Evolutionary conservation across 2,797 vertebrate species (phyloP).

Genomic region (Phoebastria nigripes): DNA sequence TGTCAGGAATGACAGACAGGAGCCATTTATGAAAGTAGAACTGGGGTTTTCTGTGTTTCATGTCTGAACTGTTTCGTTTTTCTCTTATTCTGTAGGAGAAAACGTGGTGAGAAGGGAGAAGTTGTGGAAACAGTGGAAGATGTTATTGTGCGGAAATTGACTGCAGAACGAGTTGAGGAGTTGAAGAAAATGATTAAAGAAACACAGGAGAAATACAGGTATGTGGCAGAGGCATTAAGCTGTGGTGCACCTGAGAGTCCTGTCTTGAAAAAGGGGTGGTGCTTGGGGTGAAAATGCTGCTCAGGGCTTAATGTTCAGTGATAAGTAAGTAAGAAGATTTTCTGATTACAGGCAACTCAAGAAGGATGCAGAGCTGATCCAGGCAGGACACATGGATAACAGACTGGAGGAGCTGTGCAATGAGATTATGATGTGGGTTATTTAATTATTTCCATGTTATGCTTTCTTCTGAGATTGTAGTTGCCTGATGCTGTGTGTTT

Average conservation of each 20-base stretch:
- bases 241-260: background rate
- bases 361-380: conserved; percentile 91
- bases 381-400: conserved; percentile 89
- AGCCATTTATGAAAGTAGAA: background rate
- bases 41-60: background rate
- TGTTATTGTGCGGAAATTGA: conserved; percentile 92
- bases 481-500: background rate
- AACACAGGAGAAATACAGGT: conserved; percentile 95
- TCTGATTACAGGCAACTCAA: conserved; percentile 84
- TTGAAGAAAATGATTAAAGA: conserved; percentile 92
- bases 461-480: background rate
- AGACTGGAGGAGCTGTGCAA: conserved; percentile 90
- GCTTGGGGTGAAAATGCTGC: background rate
- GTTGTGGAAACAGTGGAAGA: conserved; percentile 96
- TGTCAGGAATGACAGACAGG: background rate
- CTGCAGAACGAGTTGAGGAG: conserved; percentile 92
- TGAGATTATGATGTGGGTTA: conserved; percentile 86
- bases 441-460: conserved; percentile 11
- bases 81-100: conserved; percentile 77
- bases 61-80: background rate
- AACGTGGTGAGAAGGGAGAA: conserved; percentile 93
- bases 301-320: background rate
- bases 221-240: background rate
- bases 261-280: background rate
- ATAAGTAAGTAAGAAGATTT: background rate